phyloP scores from a whole-genome alignment of 2,888 invertebrate species.

The Ormyrus pomaceus region DNA sequence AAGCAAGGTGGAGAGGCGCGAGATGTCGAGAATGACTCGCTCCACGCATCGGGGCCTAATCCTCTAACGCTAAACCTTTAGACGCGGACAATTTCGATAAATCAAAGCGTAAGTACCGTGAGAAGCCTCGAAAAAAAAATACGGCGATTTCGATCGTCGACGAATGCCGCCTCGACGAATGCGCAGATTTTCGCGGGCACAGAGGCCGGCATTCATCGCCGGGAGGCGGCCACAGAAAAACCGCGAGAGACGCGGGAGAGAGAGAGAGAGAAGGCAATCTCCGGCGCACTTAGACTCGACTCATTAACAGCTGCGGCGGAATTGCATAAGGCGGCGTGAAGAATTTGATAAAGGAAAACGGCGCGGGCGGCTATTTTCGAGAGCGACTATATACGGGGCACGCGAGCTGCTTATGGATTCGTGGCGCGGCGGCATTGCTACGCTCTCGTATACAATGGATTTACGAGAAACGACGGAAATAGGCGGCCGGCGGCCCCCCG shows the following conservation, averaged over 20 bases:
- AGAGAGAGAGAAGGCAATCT: constrained; percentile 22
- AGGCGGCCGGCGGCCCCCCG: constrained; percentile 33
- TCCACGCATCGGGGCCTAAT: too few species aligned
- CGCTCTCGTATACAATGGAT: constrained; percentile 57
- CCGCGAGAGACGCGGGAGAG: neutral
- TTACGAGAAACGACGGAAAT: constrained; percentile 64
- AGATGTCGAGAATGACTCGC: too few species aligned
- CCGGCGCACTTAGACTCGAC: neutral
- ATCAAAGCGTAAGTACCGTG: too few species aligned
- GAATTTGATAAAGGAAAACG: neutral
- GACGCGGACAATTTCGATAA: too few species aligned
- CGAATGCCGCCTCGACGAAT: too few species aligned
- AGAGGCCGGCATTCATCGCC: constrained; percentile 29
- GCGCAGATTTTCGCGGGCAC: neutral
- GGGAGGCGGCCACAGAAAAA: neutral
- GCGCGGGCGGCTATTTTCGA: constrained; percentile 19
- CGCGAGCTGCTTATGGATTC: constrained; percentile 52
- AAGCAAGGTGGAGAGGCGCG: too few species aligned
- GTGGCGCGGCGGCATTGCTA: neutral
- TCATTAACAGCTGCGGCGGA: too few species aligned
- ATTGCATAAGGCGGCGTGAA: too few species aligned
- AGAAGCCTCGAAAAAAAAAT: too few species aligned
- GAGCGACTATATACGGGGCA: constrained; percentile 11
- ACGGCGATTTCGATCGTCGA: too few species aligned
- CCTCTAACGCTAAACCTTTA: too few species aligned